phyloP scores from a whole-genome alignment of 1,140 invertebrate species.

The Habropoda laboriosa region DNA sequence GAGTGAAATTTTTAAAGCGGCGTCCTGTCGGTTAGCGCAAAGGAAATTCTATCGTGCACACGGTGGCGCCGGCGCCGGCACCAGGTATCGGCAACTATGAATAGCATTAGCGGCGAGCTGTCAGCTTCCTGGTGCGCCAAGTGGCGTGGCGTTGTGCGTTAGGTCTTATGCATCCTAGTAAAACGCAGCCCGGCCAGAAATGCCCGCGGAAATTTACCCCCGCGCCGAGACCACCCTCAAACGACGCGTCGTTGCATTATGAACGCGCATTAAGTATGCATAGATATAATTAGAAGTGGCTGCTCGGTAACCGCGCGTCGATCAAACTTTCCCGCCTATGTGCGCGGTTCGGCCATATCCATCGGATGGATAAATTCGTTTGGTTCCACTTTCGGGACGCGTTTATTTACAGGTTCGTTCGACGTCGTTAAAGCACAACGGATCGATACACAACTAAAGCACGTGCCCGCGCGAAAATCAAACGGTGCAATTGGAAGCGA shows the following conservation, averaged over 20 bases:
- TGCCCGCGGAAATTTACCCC: conserved; percentile 23
- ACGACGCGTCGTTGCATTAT: conserved; percentile 13
- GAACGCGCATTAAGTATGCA: conserved; percentile 43
- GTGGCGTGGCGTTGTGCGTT: not conserved
- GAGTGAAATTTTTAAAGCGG: too few species aligned
- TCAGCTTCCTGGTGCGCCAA: not conserved
- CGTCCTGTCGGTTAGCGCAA: too few species aligned
- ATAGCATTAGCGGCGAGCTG: conserved; percentile 28
- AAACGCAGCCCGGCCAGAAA: not conserved
- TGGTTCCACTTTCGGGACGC: not conserved
- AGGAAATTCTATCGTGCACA: too few species aligned
- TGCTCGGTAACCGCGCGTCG: not conserved
- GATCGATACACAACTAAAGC: not conserved
- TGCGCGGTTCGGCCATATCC: too few species aligned
- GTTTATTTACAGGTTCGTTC: not conserved
- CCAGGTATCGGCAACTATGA: conserved; percentile 8
- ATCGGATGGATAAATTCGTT: conserved; percentile 32
- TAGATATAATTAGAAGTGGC: conserved; percentile 33
- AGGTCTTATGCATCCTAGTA: conserved; percentile 15
- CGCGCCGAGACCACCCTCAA: not conserved
- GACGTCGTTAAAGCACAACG: not conserved
- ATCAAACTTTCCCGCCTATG: conserved; percentile 11
- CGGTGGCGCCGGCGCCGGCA: not conserved
- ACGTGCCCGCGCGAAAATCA: not conserved
- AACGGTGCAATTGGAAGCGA: not conserved